A percentile compares a stretch with the other conserved stretches of the same genome.
Evolutionary conservation across 2,888 invertebrate genomes (phyloP).

Genomic region (Bugulina stolonifera): DNA sequence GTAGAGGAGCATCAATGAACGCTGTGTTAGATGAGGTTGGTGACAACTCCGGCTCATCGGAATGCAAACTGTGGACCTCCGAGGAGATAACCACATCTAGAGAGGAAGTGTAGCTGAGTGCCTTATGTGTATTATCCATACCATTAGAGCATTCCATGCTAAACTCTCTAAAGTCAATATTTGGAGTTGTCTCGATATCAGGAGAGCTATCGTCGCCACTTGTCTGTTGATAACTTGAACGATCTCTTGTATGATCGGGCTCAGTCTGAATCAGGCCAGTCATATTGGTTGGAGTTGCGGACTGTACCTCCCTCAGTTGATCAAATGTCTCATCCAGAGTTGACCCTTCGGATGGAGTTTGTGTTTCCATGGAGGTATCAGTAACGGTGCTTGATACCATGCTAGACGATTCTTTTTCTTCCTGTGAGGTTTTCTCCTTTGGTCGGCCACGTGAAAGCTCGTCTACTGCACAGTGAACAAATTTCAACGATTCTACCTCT

Average conservation of each 20-base stretch:
- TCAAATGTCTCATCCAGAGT: not conserved
- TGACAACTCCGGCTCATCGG: not conserved
- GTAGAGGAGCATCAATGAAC: not conserved
- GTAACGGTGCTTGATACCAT: not conserved
- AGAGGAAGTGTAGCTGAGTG: conserved; percentile 16
- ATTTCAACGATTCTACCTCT: not conserved
- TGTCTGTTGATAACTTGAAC: not conserved
- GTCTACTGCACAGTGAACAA: conserved; percentile 13
- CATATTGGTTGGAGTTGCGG: not conserved
- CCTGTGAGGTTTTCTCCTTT: not conserved
- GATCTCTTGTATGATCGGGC: not conserved
- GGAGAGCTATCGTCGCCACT: not conserved
- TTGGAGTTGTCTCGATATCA: not conserved
- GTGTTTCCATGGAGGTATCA: not conserved
- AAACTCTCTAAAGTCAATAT: not conserved
- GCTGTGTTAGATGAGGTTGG: not conserved
- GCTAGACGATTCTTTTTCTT: conserved; percentile 19
- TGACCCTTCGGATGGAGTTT: not conserved
- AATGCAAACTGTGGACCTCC: conserved; percentile 1
- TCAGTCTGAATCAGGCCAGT: not conserved
- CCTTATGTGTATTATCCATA: not conserved
- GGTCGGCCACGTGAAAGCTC: conserved; percentile 15
- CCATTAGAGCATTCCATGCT: not conserved
- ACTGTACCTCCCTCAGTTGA: not conserved
- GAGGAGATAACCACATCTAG: not conserved